Evolutionary conservation across 2,797 vertebrate genomes (phyloP).

Genomic region (Acrocephalus scirpaceus): DNA sequence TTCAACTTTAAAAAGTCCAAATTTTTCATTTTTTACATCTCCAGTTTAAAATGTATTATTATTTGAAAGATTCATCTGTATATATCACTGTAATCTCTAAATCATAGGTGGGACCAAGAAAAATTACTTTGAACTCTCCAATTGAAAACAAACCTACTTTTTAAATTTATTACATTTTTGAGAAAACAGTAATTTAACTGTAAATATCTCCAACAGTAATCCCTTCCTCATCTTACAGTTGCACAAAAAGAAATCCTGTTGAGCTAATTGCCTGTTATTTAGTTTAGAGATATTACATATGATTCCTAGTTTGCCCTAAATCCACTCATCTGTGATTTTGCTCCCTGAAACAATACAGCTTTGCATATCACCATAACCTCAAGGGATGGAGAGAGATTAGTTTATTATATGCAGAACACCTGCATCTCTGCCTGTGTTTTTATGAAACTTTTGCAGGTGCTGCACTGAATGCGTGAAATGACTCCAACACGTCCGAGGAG

Average conservation of each 20-base stretch:
- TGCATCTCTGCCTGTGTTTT: background rate
- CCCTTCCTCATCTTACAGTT: background rate
- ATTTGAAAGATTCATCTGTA: background rate
- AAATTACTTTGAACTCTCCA: background rate
- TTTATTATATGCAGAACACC: background rate
- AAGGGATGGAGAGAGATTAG: background rate
- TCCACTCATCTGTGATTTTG: background rate
- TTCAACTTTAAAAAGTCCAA: background rate
- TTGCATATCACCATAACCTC: background rate
- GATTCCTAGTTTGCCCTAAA: background rate
- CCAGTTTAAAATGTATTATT: background rate
- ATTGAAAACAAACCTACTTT: background rate
- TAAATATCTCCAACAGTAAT: background rate
- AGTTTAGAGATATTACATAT: background rate
- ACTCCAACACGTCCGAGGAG: background rate
- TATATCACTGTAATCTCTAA: background rate
- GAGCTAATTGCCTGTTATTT: background rate
- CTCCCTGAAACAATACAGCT: background rate
- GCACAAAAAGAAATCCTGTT: background rate
- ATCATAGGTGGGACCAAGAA: rapidly evolving
- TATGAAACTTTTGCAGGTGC: background rate
- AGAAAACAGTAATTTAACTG: background rate
- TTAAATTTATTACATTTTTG: background rate
- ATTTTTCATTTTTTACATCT: background rate
- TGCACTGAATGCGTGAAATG: background rate